Percentiles rank a stretch among this genome's conserved stretches.
Evolutionary conservation across 2,797 vertebrate genomes (phyloP).

Genomic region (Hydrophis major): DNA sequence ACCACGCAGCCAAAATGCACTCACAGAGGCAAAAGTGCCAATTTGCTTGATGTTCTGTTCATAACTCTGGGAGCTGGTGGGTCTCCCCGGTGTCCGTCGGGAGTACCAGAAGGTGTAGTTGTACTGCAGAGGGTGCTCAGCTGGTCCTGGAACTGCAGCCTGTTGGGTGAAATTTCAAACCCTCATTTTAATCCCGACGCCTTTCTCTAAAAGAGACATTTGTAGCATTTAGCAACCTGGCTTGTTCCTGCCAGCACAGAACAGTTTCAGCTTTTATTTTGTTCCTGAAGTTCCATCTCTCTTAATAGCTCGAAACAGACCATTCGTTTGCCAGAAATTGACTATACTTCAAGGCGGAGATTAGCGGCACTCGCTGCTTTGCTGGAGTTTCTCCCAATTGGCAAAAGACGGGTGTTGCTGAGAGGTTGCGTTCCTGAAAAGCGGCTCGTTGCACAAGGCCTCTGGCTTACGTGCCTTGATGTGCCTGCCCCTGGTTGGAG

Average conservation of each 20-base stretch:
- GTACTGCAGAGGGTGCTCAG: slow-evolving; percentile 81
- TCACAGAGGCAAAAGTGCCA: slow-evolving; percentile 81
- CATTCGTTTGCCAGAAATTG: slow-evolving; percentile 14
- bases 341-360: slow-evolving; percentile 4
- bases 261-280: slow-evolving; percentile 1
- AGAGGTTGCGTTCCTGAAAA: neutral
- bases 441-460: neutral
- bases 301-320: slow-evolving; percentile 16
- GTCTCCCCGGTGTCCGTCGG: slow-evolving; percentile 77
- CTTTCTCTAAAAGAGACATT: neutral
- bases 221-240: neutral
- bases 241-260: neutral
- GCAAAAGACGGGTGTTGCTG: neutral
- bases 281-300: slow-evolving; percentile 17
- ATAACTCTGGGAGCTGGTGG: slow-evolving; percentile 81
- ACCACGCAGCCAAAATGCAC: slow-evolving; percentile 42
- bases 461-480: neutral
- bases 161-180: slow-evolving; percentile 55
- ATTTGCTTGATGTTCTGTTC: slow-evolving; percentile 85
- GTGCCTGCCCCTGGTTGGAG: neutral
- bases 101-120: slow-evolving; percentile 86
- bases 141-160: slow-evolving; percentile 78
- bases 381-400: neutral
- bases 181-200: neutral
- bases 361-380: neutral